Percentiles rank a stretch among this genome's conserved stretches.
phyloP scores from a whole-genome alignment of 2,113 vertebrate species.

The Petroica traversi region DNA sequence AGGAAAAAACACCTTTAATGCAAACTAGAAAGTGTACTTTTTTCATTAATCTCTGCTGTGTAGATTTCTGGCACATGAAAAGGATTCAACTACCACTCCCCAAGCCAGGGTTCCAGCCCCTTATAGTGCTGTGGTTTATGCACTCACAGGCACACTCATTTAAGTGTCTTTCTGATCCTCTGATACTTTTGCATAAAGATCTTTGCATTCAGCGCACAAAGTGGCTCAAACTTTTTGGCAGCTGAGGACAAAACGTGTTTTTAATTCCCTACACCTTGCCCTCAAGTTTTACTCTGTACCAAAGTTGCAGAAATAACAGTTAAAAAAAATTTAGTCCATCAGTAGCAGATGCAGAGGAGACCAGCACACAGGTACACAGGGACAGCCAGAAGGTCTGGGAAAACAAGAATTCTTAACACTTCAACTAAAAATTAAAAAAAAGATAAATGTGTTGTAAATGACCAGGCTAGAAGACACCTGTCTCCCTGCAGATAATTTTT shows the following conservation, averaged over 20 bases:
- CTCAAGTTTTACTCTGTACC: neutral
- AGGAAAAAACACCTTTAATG: neutral
- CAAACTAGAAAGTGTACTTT: neutral
- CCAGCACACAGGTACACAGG: no score
- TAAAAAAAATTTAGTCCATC: no score
- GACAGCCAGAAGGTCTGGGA: no score
- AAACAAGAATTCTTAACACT: neutral
- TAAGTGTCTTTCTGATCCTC: neutral
- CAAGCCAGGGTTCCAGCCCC: neutral
- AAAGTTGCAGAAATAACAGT: no score
- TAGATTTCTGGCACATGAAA: neutral
- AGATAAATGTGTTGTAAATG: neutral
- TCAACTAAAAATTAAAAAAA: neutral
- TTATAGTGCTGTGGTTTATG: fast-evolving
- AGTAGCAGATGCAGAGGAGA: no score
- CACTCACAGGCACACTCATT: fast-evolving
- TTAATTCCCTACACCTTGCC: neutral
- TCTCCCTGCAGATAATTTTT: neutral
- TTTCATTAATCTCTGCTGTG: neutral
- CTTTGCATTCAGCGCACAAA: neutral
- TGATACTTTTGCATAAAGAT: neutral
- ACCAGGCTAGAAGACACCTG: neutral
- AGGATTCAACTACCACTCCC: neutral
- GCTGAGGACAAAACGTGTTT: neutral
- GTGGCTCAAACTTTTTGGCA: neutral